A percentile compares a stretch with the other conserved stretches of the same genome.
Conservation (phyloP, 2,797 vertebrate species). For the Hydrophis major region DNA sequence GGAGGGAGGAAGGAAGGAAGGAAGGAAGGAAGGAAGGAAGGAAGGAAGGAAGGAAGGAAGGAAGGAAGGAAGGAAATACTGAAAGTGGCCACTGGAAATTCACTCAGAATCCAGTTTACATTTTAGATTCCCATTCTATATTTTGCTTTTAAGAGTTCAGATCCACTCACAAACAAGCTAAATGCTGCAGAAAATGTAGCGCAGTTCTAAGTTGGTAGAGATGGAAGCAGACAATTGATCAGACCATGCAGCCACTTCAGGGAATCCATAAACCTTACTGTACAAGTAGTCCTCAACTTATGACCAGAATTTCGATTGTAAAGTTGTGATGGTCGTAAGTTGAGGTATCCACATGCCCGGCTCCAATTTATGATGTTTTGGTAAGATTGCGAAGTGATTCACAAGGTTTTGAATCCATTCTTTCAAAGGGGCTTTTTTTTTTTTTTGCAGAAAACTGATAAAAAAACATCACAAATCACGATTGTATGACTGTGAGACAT, state of each 20-base stretch:
- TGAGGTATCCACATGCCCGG: neutral
- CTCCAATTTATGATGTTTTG: neutral
- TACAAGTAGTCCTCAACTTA: neutral
- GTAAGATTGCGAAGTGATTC: neutral
- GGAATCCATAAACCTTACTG: neutral
- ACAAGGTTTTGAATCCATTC: neutral
- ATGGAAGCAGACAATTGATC: neutral
- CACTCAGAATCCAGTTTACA: neutral
- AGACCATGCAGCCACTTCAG: neutral
- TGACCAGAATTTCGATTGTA: neutral
- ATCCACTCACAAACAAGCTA: neutral
- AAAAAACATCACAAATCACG: neutral
- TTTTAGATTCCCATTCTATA: neutral
- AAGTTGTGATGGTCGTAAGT: neutral
- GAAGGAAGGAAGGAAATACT: neutral
- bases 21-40: neutral
- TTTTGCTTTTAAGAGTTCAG: neutral
- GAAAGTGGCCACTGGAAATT: neutral
- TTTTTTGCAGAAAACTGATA: neutral
- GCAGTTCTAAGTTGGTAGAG: neutral
- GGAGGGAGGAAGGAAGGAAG: neutral
- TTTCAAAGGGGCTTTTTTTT: neutral
- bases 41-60: no score
- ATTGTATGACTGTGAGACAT: neutral
- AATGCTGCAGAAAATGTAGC: neutral